A percentile compares a stretch with the other conserved stretches of the same genome.
These are phyloP conservation scores for Palaemon carinicauda DNA, from an alignment of 1,140 invertebrate species.

Conservation along the genomic window DNA sequence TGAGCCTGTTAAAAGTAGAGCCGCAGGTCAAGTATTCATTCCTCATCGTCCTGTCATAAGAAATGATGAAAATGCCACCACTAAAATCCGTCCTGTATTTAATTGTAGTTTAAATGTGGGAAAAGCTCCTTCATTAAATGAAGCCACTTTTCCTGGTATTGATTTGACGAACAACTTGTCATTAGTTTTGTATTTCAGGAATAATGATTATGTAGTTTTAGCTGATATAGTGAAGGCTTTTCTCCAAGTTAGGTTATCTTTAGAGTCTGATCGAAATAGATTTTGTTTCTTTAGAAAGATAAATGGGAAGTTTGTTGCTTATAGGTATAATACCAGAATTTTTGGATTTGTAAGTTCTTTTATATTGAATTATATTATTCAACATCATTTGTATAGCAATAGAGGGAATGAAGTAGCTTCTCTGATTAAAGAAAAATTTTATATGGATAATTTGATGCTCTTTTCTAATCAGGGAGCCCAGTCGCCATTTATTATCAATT, in stretches of 20 bases:
- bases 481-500: too few species aligned
- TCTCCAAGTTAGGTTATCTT: conserved; percentile 18
- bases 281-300: conserved; percentile 35
- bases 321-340: not conserved
- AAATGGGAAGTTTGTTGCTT: not conserved
- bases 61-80: too few species aligned
- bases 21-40: too few species aligned
- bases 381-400: too few species aligned
- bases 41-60: too few species aligned
- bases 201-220: not conserved
- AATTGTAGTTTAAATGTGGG: not conserved
- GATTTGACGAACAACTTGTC: not conserved
- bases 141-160: conserved; percentile 10
- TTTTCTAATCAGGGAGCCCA: too few species aligned
- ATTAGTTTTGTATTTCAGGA: conserved; percentile 11
- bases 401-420: too few species aligned
- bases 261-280: not conserved
- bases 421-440: too few species aligned
- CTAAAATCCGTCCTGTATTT: not conserved
- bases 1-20: too few species aligned
- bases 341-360: conserved; percentile 22
- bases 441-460: too few species aligned
- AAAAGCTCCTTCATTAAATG: conserved; percentile 12
- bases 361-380: too few species aligned
- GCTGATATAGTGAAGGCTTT: too few species aligned